phyloP scores from a whole-genome alignment of 2,888 invertebrate genomes.

The Eilema griseolum region DNA sequence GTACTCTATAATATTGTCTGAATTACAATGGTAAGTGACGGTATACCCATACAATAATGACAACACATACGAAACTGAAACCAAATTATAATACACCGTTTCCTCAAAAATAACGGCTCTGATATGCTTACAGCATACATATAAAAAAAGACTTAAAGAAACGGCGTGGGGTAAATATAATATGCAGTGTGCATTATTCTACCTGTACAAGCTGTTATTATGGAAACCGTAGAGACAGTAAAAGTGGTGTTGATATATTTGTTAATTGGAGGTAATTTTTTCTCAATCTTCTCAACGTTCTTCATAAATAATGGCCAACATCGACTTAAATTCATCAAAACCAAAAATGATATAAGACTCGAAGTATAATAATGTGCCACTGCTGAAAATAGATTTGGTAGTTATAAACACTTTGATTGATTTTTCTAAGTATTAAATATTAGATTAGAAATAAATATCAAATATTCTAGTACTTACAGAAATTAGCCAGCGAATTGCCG shows the following conservation, averaged over 20 bases:
- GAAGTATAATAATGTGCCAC: not conserved
- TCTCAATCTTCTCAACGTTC: not conserved
- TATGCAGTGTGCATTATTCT: not conserved
- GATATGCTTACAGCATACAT: no score
- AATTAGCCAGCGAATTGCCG: not conserved
- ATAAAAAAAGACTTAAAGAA: no score
- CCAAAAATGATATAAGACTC: not conserved
- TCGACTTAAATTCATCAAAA: not conserved
- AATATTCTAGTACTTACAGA: not conserved
- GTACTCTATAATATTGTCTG: not conserved
- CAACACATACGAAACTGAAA: not conserved
- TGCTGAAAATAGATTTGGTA: not conserved
- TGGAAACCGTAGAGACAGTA: not conserved
- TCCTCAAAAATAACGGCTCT: no score
- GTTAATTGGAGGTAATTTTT: not conserved
- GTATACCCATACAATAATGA: not conserved
- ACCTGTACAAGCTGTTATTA: not conserved
- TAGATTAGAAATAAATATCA: no score
- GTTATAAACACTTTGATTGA: no score
- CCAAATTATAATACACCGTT: not conserved
- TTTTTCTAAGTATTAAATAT: no score
- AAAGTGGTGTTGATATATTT: no score
- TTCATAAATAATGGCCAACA: not conserved
- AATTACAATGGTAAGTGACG: not conserved
- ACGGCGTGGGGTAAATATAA: no score